These are phyloP conservation scores for Oncorhynchus kisutch DNA, from an alignment of 2,113 vertebrate genomes.

Conservation along the genomic window DNA sequence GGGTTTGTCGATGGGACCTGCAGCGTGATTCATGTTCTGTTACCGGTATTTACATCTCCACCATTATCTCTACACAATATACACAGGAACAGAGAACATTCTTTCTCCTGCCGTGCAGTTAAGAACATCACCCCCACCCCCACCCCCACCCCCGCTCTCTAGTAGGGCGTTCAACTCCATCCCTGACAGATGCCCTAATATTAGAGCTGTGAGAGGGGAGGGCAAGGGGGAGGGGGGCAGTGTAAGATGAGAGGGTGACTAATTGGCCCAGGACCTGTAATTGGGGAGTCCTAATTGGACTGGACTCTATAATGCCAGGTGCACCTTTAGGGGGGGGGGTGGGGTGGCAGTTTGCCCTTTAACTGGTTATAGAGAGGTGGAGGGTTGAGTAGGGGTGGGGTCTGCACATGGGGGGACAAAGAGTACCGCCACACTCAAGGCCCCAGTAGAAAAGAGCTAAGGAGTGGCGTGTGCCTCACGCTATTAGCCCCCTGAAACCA, in stretches of 20 bases:
- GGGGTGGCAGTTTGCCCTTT: conserved; percentile 62
- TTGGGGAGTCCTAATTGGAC: conserved; percentile 74
- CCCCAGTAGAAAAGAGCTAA: conserved; percentile 48
- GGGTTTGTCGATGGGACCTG: conserved; percentile 51
- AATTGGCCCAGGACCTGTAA: conserved; percentile 79
- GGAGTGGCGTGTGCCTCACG: conserved; percentile 52
- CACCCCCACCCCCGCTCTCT: neutral
- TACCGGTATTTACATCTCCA: conserved; percentile 48
- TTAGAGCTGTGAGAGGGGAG: conserved; percentile 39
- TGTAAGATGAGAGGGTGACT: conserved; percentile 75
- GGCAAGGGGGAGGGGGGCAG: conserved; percentile 39
- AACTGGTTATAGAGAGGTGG: conserved; percentile 47
- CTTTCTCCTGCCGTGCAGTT: too few relatives aligned
- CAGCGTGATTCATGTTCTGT: conserved; percentile 52
- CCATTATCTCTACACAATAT: conserved; percentile 39
- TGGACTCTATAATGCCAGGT: conserved; percentile 75
- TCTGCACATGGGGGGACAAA: conserved; percentile 27
- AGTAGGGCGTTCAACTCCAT: conserved; percentile 33
- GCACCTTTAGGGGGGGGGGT: conserved; percentile 55
- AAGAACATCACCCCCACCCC: neutral
- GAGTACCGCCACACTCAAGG: conserved; percentile 21
- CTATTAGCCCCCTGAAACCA: conserved; percentile 49
- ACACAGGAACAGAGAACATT: neutral
- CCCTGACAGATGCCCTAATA: conserved; percentile 63
- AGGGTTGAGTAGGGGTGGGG: conserved; percentile 8